Base-by-base conservation (phyloP, 2,888 invertebrate species). In the Notodonta ziczac region DNA sequence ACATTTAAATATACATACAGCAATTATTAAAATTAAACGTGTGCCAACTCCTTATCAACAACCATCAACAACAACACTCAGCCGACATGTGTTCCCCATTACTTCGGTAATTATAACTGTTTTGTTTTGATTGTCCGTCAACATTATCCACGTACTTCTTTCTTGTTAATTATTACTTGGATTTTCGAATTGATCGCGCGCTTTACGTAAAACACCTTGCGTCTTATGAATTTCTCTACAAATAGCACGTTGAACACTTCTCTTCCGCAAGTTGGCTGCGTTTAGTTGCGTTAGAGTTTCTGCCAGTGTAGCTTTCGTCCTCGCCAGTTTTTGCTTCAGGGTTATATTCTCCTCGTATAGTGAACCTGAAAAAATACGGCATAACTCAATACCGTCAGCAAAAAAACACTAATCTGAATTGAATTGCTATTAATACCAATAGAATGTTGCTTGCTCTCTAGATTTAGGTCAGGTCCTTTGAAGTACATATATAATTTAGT, bases 191-290 rank as follows among this genome's bases (percentile, higher is more conserved):
- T 97, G 96, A 62, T 96, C 96, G 70, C 96, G 95, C 51, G 96
- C 97, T 87, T 96, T 96, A 65, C 96, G 95, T 65, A 97, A 91
- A 57, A 97, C 96, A 74, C 96, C 96, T 72, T 97, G 96, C 35
- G 97, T 97, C 89, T 97, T 96, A 80, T 96, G 95, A 76, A 97
- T 96, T 88, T 97, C 96, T 77, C 96, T 95, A 83, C 96, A 97
- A 82, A 98, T 97, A 54, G 97, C 97, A 78, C 96, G 96, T 85
- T 98, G 97, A 46, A 97, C 96, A 85, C 96, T 96, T 80, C 96
- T 96, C 86, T 97, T 98, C 73, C 96, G 95, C 85, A 96, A 95
- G 86, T 97, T 97, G 56, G 97, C 96, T 13, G 95, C 94, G 72
- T 96, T 96, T 57, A 98, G 90, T 83, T 97, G 96, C 62, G 95